Conservation (phyloP, 2,797 vertebrate genomes). For the Leptodactylus fallax region DNA sequence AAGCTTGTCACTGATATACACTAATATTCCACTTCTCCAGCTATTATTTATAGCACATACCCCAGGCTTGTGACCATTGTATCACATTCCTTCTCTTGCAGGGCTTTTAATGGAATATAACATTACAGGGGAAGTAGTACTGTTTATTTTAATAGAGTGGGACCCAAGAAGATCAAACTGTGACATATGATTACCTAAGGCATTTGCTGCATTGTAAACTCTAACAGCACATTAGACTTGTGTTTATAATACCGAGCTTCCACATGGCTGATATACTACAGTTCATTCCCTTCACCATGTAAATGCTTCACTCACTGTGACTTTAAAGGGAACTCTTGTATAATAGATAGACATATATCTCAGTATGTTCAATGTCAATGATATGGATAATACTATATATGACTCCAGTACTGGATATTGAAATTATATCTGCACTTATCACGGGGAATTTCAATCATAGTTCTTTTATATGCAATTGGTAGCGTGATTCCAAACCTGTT, state of each 20-base stretch:
- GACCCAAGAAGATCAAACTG: slow-evolving; percentile 68
- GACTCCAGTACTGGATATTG: not conserved
- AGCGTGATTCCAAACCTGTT: too few species aligned
- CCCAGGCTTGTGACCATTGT: slow-evolving; percentile 50
- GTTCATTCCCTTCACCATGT: not conserved
- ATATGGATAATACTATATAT: not conserved
- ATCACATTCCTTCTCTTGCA: slow-evolving; percentile 56
- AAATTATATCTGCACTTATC: not conserved
- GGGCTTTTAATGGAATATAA: slow-evolving; percentile 62
- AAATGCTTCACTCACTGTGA: not conserved
- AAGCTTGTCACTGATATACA: slow-evolving; percentile 47
- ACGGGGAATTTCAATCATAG: not conserved
- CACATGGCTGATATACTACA: slow-evolving; percentile 6
- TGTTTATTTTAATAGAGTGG: slow-evolving; percentile 70
- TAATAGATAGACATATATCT: not conserved
- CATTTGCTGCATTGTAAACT: slow-evolving; percentile 49
- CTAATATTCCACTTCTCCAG: not conserved
- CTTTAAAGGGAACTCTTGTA: not conserved
- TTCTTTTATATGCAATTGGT: not conserved
- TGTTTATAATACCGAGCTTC: slow-evolving; percentile 42
- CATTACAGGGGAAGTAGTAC: slow-evolving; percentile 62
- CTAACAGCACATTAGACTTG: slow-evolving; percentile 39
- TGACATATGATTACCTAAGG: slow-evolving; percentile 56
- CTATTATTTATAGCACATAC: slow-evolving; percentile 61
- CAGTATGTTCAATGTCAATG: too few species aligned